Conservation (phyloP, 2,888 invertebrate species). For the Drosophila tripunctata region DNA sequence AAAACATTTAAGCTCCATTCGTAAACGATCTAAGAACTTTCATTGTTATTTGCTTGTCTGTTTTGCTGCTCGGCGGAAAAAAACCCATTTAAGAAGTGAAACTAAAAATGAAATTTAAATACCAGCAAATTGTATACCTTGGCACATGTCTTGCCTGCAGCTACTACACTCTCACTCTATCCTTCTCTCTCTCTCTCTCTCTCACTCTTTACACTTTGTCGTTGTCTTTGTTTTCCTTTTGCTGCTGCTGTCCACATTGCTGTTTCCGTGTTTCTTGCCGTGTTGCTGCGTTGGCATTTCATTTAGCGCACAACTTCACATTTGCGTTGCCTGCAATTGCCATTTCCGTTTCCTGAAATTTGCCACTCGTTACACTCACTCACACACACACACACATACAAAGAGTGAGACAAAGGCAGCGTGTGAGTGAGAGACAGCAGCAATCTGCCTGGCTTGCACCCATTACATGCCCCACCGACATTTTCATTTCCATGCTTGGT, state of each 20-base stretch:
- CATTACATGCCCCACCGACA: conserved; percentile 53
- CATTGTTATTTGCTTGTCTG: conserved; percentile 8
- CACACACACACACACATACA: conserved; percentile 3
- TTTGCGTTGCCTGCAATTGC: conserved; percentile 75
- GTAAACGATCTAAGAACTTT: conserved; percentile 14
- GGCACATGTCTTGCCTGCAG: conserved; percentile 10
- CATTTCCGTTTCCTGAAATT: conserved; percentile 75
- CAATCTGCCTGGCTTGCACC: conserved; percentile 38
- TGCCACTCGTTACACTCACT: conserved; percentile 63
- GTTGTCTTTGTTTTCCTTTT: conserved; percentile 16
- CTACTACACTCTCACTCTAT: neutral
- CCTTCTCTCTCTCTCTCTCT: neutral
- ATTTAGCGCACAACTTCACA: conserved; percentile 78
- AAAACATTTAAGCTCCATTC: too few species aligned
- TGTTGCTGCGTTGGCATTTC: conserved; percentile 77
- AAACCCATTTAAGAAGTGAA: conserved; percentile 34
- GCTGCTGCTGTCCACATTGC: conserved; percentile 46
- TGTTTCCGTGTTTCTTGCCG: conserved; percentile 67
- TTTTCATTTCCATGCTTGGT: conserved; percentile 78
- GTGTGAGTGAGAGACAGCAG: conserved; percentile 13
- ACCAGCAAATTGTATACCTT: conserved; percentile 58
- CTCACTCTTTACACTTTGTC: neutral
- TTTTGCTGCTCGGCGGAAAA: neutral
- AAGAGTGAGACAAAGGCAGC: conserved; percentile 14
- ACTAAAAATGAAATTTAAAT: conserved; percentile 67